Evolutionary conservation across 2,797 vertebrate species (phyloP).

Genomic region (Macropodus opercularis): DNA sequence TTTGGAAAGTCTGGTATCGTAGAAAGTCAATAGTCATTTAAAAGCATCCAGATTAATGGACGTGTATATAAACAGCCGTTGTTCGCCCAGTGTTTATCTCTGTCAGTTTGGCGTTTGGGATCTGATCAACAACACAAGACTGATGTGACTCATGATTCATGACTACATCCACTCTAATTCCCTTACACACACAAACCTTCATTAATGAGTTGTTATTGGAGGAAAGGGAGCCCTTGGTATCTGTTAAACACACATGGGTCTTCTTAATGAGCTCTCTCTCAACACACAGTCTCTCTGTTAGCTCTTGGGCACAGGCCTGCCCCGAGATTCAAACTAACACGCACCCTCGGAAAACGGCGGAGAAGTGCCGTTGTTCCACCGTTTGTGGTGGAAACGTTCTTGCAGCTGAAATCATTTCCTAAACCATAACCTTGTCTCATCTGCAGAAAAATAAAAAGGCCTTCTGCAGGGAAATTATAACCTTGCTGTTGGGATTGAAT

Average conservation of each 20-base stretch:
- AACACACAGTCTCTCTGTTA: conserved; percentile 65
- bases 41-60: conserved; percentile 27
- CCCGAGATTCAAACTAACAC: conserved; percentile 31
- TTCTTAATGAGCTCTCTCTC: conserved; percentile 78
- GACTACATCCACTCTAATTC: conserved; percentile 79
- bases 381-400: conserved; percentile 44
- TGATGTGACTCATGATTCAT: conserved; percentile 81
- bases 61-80: conserved; percentile 38
- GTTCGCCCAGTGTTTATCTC: conserved; percentile 67
- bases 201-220: conserved; percentile 86
- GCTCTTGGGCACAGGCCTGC: conserved; percentile 44
- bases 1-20: conserved; percentile 20
- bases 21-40: conserved; percentile 14
- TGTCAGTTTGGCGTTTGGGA: conserved; percentile 70
- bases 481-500: conserved; percentile 36
- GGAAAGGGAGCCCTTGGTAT: conserved; percentile 77
- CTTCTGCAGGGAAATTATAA: conserved; percentile 34
- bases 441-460: conserved; percentile 52
- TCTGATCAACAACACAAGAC: conserved; percentile 79
- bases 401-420: conserved; percentile 30
- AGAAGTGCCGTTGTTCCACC: conserved; percentile 54
- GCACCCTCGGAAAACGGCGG: conserved; percentile 25
- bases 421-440: conserved; percentile 17
- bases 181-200: conserved; percentile 82
- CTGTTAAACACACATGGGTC: conserved; percentile 81